Conservation (phyloP, 2,797 vertebrate species). For the Etheostoma nigrum region DNA sequence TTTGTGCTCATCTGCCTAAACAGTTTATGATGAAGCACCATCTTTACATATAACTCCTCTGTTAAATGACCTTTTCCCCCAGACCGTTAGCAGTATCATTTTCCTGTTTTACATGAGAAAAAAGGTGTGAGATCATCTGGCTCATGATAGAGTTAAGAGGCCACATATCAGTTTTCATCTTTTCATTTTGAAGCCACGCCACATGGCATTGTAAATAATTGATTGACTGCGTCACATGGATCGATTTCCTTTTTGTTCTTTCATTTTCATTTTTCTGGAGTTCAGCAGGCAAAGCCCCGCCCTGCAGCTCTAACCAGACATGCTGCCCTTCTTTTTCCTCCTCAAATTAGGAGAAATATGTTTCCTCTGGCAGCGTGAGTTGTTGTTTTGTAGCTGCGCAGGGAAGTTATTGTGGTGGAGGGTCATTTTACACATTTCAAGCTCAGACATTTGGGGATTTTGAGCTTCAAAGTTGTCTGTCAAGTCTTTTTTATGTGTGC, state of each 20-base stretch:
- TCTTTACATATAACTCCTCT: not conserved
- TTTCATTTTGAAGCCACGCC: constrained; percentile 1
- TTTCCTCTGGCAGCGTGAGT: not conserved
- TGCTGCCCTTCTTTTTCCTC: not conserved
- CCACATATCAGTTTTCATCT: not conserved
- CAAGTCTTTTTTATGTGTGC: not conserved
- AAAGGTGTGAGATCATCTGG: fast-evolving
- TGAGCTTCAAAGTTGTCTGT: not conserved
- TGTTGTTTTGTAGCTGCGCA: not conserved
- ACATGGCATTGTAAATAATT: constrained; percentile 58
- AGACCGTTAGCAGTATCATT: not conserved
- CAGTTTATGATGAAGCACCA: not conserved
- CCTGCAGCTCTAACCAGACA: constrained; percentile 17
- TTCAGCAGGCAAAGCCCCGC: constrained; percentile 17
- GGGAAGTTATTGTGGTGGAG: not conserved
- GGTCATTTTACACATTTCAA: not conserved
- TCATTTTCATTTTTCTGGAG: constrained; percentile 30
- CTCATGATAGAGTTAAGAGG: not conserved
- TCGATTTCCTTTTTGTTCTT: constrained; percentile 48
- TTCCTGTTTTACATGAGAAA: not conserved
- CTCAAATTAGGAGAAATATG: not conserved
- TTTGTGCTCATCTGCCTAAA: not conserved
- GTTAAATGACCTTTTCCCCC: not conserved
- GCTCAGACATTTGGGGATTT: not conserved
- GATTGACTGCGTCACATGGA: constrained; percentile 16